Base-by-base conservation (phyloP, 2,797 vertebrate genomes). In the Emys orbicularis region DNA sequence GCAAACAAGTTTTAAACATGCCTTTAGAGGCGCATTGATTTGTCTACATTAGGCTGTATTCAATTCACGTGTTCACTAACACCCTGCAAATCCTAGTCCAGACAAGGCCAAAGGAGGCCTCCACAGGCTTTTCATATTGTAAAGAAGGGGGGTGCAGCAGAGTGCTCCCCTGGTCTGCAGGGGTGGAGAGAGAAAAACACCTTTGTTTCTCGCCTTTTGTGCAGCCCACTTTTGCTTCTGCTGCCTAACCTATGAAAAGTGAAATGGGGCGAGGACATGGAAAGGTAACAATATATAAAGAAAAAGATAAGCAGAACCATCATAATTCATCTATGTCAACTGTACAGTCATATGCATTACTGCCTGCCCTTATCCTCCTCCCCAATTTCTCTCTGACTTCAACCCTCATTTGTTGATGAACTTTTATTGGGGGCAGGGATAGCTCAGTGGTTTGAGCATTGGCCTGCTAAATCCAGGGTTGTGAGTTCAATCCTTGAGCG, bases 151-250 rank as follows among this genome's bases (percentile, higher is more conserved):
- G 80, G 47, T 16, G 81, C 21, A 81, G 65, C 10, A 31, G 76
- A 84, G 21, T 18, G 44, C 52, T 86, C n/a, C 21, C 49, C 59
- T 54, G 44, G 4, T 82, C 79, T 61, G 37, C 34, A 68, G 1
- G 8, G 50, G 50, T 1, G n/a, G 0, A 0, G 8, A 88, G 27
- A 92, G 27, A 92, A 94, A 84, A 6, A 34, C 0, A 0, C 0
- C 72, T 29, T 5, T 56, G 68, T 79, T 16, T 41, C 23, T 27
- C 53, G 79, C 25, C 87, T 94, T 59, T 57, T 84, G n/a, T 1
- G 2, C 5, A 91, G 16, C 18, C 74, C 16, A 81, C 8, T 54
- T 9, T 41, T 81, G 81, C n/a, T 41, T 74, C 37, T 74, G 37
- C 37, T 74, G 68, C 8, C 21, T 68, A 6, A 72, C 6, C 76